Percentiles rank a stretch among this genome's conserved stretches.
Conservation (phyloP, 2,113 vertebrate species). For the Anolis carolinensis region DNA sequence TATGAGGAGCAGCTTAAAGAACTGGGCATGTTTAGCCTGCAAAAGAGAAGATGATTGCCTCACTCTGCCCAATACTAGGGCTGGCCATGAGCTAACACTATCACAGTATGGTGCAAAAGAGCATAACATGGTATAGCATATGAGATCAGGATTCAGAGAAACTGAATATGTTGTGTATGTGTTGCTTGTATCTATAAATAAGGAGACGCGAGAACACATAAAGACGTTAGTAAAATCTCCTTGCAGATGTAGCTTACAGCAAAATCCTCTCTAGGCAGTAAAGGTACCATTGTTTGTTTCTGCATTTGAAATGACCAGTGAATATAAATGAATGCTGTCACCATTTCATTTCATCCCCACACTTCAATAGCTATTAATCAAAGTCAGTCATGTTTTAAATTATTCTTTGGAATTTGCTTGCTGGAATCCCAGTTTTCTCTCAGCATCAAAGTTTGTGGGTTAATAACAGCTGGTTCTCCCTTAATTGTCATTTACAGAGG, state of each 20-base stretch:
- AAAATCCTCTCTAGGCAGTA: too few relatives aligned
- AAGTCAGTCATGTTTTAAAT: conserved; percentile 3
- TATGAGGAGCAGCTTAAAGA: too few relatives aligned
- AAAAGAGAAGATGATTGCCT: too few relatives aligned
- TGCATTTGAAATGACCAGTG: not conserved
- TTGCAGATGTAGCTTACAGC: not conserved
- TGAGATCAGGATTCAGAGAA: not conserved
- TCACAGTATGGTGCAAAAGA: too few relatives aligned
- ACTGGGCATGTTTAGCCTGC: too few relatives aligned
- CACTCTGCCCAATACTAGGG: too few relatives aligned
- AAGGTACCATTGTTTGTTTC: not conserved
- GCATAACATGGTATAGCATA: not conserved
- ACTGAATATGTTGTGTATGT: not conserved
- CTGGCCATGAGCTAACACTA: too few relatives aligned
- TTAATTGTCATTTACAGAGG: conserved; percentile 58
- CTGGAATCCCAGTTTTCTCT: not conserved
- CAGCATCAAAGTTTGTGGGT: not conserved
- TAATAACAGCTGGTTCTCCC: conserved; percentile 56
- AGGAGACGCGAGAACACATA: not conserved
- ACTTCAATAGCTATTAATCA: not conserved
- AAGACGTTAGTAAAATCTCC: too few relatives aligned
- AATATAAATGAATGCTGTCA: not conserved
- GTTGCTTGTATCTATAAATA: not conserved
- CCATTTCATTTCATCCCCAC: not conserved
- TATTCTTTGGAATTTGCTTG: not conserved